Conservation (phyloP, 2,888 invertebrate species). For the Plutella xylostella region DNA sequence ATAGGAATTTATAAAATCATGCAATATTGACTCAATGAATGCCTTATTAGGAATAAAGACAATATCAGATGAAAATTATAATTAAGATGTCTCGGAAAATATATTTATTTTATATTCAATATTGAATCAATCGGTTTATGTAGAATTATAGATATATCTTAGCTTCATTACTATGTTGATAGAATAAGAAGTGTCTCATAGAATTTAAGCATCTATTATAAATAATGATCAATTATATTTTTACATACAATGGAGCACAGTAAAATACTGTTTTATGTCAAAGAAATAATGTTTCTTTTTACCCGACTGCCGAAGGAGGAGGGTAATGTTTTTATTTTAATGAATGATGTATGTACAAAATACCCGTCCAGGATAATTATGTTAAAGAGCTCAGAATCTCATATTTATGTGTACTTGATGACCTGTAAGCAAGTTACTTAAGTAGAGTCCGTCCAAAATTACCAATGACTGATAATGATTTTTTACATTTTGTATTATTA, state of each 20-base stretch:
- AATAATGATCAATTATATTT: too few relatives aligned
- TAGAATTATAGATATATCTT: too few relatives aligned
- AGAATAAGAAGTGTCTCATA: too few relatives aligned
- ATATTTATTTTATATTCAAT: background rate
- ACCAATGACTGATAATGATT: conserved; percentile 59
- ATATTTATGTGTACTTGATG: background rate
- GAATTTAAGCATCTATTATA: too few relatives aligned
- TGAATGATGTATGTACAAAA: too few relatives aligned
- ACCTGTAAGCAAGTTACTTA: conserved; percentile 40
- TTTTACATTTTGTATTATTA: conserved; percentile 39
- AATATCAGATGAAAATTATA: conserved; percentile 21
- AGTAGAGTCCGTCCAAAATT: conserved; percentile 66
- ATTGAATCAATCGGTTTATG: too few relatives aligned
- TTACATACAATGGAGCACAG: too few relatives aligned
- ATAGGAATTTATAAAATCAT: conserved; percentile 16
- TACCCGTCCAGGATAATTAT: too few relatives aligned
- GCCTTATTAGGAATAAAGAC: conserved; percentile 39
- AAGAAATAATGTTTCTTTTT: background rate
- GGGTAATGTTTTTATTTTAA: too few relatives aligned
- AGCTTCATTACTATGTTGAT: too few relatives aligned
- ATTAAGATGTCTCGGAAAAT: conserved; percentile 2
- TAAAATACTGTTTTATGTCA: too few relatives aligned
- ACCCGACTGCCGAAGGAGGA: background rate
- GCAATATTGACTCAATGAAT: conserved; percentile 26
- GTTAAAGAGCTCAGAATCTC: too few relatives aligned